Base-by-base conservation (phyloP, 1,140 invertebrate genomes). In the Zaprionus davidi region DNA sequence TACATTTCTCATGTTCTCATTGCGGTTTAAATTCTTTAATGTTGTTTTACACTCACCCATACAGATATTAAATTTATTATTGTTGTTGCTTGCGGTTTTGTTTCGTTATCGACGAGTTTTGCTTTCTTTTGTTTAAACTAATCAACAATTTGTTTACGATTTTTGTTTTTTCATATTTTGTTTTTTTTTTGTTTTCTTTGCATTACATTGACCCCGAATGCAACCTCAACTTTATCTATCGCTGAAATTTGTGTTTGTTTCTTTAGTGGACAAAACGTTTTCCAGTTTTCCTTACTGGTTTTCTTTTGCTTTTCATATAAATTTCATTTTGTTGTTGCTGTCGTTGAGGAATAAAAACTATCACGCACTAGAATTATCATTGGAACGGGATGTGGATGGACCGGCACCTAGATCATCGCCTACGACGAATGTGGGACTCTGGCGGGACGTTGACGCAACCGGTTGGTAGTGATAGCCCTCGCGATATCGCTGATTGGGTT, bases 361-460 rank as follows among this genome's bases (percentile, higher is more conserved):
- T 92, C 92, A 92, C 92, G 92, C 92, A 93, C 91, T 92, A 85
- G 92, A 91, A 82, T 93, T 92, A 91, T 93, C 91, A 92, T 92
- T 92, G 92, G 92, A 93, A 90, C 92, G 92, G 90, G 92, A 93
- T 81, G 91, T 92, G 88, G 92, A 92, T 93, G 88, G 91, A 90
- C 92, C 90, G 83, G 87, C 87, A 79, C 76, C 82, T 81, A 82
- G 79, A 72, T 92, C 90, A 86, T 92, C 90, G 87, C 90, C 91
- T 74, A 93, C 77, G 71, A 93, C 85, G 85, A 93, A 93, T 71
- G 92, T 93, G 75, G 92, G 92, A 90, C 92, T 93, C 82, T 93
- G 92, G 79, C 92, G 92, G 84, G 92, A 93, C 78, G 92, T 93
- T 68, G 90, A 87, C 78, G 90, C 86, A 78, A 91, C 81, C 71